Evolutionary conservation across 1,140 invertebrate species (phyloP).

Genomic region (Anoplophora glabripennis): DNA sequence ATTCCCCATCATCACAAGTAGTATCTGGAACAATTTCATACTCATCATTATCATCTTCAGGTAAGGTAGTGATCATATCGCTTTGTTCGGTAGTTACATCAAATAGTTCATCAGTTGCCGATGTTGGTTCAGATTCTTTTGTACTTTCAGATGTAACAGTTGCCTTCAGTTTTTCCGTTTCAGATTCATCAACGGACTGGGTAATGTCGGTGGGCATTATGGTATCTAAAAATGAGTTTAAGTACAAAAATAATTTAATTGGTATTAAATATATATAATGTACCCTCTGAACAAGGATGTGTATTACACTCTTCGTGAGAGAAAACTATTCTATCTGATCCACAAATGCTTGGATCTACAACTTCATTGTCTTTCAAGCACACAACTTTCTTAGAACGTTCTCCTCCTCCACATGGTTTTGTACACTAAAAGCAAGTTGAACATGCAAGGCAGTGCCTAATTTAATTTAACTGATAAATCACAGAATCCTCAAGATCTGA

Average conservation of each 20-base stretch:
- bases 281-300: conserved; percentile 66
- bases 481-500: not conserved
- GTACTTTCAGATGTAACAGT: not conserved
- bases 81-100: conserved; percentile 41
- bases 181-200: conserved; percentile 51
- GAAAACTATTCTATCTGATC: conserved; percentile 61
- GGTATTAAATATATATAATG: not conserved
- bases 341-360: conserved; percentile 61
- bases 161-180: conserved; percentile 7
- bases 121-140: conserved; percentile 11
- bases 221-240: conserved; percentile 25
- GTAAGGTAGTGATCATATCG: conserved; percentile 12
- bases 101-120: conserved; percentile 2
- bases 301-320: conserved; percentile 71
- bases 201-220: conserved; percentile 59
- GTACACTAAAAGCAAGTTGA: conserved; percentile 60
- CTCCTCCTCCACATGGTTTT: conserved; percentile 79
- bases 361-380: conserved; percentile 73
- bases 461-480: not conserved
- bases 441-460: conserved; percentile 3
- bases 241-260: not conserved
- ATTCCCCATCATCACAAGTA: conserved; percentile 60
- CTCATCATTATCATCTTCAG: conserved; percentile 46
- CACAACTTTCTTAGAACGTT: conserved; percentile 68
- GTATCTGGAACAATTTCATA: conserved; percentile 53